Conservation (phyloP, 2,113 vertebrate genomes). For the Nipponia nippon region DNA sequence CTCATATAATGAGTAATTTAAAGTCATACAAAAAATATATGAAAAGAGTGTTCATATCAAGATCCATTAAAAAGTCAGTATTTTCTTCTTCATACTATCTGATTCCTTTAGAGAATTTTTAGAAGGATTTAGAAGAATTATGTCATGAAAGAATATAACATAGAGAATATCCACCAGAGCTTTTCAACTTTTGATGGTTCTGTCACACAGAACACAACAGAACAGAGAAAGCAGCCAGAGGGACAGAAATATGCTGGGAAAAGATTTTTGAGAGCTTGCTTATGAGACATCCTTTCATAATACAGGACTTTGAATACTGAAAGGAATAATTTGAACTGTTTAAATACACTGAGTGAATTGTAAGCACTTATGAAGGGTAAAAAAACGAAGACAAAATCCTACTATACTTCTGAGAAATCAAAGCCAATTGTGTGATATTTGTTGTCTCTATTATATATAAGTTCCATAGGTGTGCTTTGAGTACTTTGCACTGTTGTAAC, state of each 20-base stretch:
- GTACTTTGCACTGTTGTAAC: not conserved
- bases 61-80: not conserved
- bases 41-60: not conserved
- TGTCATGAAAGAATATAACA: not conserved
- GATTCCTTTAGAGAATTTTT: not conserved
- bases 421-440: not conserved
- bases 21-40: not conserved
- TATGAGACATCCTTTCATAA: not conserved
- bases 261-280: not conserved
- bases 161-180: not conserved
- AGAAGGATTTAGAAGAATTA: not conserved
- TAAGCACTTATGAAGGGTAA: not conserved
- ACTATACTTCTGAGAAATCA: not conserved
- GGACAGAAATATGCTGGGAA: not conserved
- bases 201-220: not conserved
- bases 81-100: not conserved
- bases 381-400: not conserved
- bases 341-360: not conserved
- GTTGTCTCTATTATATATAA: not conserved
- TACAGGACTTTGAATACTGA: not conserved
- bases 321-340: not conserved
- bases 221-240: not conserved
- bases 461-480: not conserved
- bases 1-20: not conserved
- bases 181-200: not conserved